Conservation (phyloP, 2,113 vertebrate genomes). For the Xiphophorus hellerii region DNA sequence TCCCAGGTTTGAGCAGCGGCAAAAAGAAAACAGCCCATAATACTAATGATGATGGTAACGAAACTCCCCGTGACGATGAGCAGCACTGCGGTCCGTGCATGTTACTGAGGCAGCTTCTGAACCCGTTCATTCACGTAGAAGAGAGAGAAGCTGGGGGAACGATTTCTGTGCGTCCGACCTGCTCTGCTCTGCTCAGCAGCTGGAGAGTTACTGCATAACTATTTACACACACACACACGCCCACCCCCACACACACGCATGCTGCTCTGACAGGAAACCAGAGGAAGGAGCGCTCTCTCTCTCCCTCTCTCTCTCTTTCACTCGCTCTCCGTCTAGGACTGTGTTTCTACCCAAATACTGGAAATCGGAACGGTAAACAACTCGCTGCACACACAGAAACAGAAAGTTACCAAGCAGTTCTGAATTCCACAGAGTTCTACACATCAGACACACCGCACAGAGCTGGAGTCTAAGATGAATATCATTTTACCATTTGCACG, state of each 20-base stretch:
- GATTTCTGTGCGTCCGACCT: neutral
- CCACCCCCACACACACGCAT: conserved; percentile 2
- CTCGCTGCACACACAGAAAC: conserved; percentile 21
- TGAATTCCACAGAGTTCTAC: neutral
- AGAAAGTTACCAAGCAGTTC: conserved; percentile 3
- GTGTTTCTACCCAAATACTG: conserved; percentile 36
- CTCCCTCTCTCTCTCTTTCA: conserved; percentile 2
- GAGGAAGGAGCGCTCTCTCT: conserved; percentile 25
- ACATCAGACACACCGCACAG: too few relatives aligned
- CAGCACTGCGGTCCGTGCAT: conserved; percentile 41
- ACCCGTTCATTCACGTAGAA: conserved; percentile 20
- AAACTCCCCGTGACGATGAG: neutral
- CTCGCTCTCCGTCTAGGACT: neutral
- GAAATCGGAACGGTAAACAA: conserved; percentile 51
- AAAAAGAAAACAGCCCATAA: conserved; percentile 7
- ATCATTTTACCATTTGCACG: too few relatives aligned
- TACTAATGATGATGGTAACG: conserved; percentile 2
- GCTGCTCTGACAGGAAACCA: conserved; percentile 58
- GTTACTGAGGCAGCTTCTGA: neutral
- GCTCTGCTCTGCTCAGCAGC: conserved; percentile 56
- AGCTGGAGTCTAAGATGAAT: too few relatives aligned
- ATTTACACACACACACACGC: conserved; percentile 19
- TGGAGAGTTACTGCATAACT: conserved; percentile 58
- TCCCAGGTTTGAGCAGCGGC: conserved; percentile 33
- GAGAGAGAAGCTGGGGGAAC: neutral